phyloP scores from a whole-genome alignment of 2,888 invertebrate species.

The Archips crataeganus region DNA sequence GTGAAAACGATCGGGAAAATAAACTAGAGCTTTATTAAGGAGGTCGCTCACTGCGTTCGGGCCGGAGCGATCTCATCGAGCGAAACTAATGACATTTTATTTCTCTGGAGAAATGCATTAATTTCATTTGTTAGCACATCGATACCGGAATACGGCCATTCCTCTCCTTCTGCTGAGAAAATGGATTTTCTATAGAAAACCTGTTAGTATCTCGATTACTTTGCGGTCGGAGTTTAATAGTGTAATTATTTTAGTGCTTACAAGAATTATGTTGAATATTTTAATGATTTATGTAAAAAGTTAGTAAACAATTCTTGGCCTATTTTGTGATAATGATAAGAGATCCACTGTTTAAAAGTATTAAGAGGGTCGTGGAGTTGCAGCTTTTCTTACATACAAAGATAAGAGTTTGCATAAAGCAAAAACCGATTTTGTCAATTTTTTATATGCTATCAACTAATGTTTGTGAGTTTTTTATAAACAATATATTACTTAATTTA shows the following conservation, averaged over 20 bases:
- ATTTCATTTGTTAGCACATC: conserved; percentile 83
- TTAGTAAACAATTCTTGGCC: too few relatives aligned
- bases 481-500: too few relatives aligned
- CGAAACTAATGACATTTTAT: conserved; percentile 83
- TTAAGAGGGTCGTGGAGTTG: too few relatives aligned
- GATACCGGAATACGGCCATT: conserved; percentile 69
- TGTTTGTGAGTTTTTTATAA: too few relatives aligned
- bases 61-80: conserved; percentile 71
- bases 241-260: conserved; percentile 21
- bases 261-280: background rate
- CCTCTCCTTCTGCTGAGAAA: conserved; percentile 64
- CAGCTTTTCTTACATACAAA: too few relatives aligned
- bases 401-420: too few relatives aligned
- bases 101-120: conserved; percentile 83
- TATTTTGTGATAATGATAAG: too few relatives aligned
- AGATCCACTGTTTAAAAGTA: too few relatives aligned
- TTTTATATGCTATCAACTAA: too few relatives aligned
- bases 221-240: conserved; percentile 2
- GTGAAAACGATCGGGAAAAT: conserved; percentile 47
- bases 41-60: conserved; percentile 37
- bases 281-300: too few relatives aligned
- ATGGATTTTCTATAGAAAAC: conserved; percentile 75
- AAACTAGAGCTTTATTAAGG: conserved; percentile 56
- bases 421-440: too few relatives aligned
- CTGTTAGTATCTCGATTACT: conserved; percentile 57